Conservation (phyloP, 2,113 vertebrate genomes). For the Periophthalmus modestus region DNA sequence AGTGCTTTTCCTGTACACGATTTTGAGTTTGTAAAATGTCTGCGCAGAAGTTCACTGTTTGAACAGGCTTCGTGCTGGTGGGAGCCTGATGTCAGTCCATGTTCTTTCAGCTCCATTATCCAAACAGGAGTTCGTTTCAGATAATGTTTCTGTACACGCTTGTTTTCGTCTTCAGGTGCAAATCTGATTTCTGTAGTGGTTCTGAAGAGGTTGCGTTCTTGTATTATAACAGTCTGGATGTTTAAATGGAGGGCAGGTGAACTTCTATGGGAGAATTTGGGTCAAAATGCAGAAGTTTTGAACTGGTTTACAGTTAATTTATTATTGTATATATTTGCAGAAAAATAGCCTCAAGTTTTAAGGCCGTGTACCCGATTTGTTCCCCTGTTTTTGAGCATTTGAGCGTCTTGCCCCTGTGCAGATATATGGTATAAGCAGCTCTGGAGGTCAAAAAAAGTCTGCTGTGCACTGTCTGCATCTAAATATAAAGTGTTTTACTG, state of each 20-base stretch:
- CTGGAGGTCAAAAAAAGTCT: too few species aligned
- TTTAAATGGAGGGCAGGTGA: not conserved
- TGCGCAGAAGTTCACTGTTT: not conserved
- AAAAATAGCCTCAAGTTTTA: too few species aligned
- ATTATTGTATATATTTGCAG: not conserved
- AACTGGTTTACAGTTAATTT: not conserved
- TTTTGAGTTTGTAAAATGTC: conserved; percentile 60
- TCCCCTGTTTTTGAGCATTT: too few species aligned
- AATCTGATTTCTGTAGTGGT: conserved; percentile 74
- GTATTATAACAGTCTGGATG: not conserved
- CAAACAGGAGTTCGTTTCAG: conserved; percentile 4
- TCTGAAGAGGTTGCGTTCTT: conserved; percentile 24
- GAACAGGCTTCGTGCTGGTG: not conserved
- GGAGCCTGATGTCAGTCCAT: not conserved
- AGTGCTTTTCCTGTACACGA: conserved; percentile 73
- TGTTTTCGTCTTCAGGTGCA: conserved; percentile 57
- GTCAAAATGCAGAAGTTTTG: not conserved
- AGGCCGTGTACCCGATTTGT: too few species aligned
- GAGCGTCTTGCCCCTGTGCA: too few species aligned
- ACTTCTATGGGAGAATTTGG: not conserved
- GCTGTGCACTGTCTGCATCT: too few species aligned
- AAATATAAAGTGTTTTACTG: too few species aligned
- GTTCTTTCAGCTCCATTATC: conserved; percentile 12
- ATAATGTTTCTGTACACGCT: conserved; percentile 46
- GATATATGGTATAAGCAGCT: too few species aligned